Percentiles rank a stretch among this genome's conserved stretches.
Conservation (phyloP, 2,888 invertebrate genomes). For the Acrobasis consociella region DNA sequence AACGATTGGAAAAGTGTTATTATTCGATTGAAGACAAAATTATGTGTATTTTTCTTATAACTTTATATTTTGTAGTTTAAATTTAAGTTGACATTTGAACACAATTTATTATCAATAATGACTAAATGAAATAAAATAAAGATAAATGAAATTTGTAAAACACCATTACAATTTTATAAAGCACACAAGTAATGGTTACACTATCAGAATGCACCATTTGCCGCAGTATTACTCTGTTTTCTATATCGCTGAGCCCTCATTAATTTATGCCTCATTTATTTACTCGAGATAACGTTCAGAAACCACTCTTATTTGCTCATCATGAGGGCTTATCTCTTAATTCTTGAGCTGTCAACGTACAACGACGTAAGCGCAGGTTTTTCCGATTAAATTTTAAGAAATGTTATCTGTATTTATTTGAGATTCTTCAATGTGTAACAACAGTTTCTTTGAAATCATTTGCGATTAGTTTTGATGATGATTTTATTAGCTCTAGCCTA, state of each 20-base stretch:
- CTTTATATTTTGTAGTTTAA: too few species aligned
- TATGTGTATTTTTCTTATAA: too few species aligned
- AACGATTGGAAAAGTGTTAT: too few species aligned
- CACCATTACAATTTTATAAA: background rate
- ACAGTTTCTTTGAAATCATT: background rate
- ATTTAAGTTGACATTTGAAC: too few species aligned
- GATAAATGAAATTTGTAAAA: background rate
- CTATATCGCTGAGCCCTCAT: slow-evolving; percentile 70
- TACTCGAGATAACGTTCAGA: slow-evolving; percentile 71
- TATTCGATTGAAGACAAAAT: too few species aligned
- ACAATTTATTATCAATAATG: too few species aligned
- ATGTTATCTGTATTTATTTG: slow-evolving; percentile 18
- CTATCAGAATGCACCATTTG: slow-evolving; percentile 69
- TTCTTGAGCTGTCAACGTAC: slow-evolving; percentile 73
- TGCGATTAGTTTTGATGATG: background rate
- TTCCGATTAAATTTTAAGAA: slow-evolving; percentile 38
- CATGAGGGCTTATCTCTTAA: slow-evolving; percentile 78
- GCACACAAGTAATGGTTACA: slow-evolving; percentile 59
- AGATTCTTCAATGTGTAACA: background rate
- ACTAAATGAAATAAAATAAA: too few species aligned
- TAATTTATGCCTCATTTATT: slow-evolving; percentile 77
- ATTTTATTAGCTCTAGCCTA: too few species aligned
- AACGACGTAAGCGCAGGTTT: slow-evolving; percentile 48
- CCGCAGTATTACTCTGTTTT: slow-evolving; percentile 71
- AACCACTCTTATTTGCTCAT: slow-evolving; percentile 73